Evolutionary conservation across 2,888 invertebrate genomes (phyloP).

Genomic region (Ariolimax columbianus): DNA sequence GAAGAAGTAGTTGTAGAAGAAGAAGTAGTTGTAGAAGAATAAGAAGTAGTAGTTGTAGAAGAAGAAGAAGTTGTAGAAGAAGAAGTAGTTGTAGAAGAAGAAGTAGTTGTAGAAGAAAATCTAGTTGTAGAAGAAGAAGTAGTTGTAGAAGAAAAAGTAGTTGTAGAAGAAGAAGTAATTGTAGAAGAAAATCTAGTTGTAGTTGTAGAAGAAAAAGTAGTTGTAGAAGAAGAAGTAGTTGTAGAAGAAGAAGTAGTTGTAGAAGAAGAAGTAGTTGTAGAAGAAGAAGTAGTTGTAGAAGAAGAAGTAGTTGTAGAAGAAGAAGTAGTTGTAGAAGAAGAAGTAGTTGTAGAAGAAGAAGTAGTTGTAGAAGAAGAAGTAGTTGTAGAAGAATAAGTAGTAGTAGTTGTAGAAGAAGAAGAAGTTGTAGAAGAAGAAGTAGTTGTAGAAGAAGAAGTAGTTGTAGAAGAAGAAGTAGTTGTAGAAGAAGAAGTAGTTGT

Average conservation of each 20-base stretch:
- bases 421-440: background rate
- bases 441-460: background rate
- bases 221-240: background rate
- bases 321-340: conserved; percentile 9
- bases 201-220: background rate
- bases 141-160: background rate
- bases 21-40: background rate
- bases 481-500: background rate
- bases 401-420: background rate
- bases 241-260: conserved; percentile 1
- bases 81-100: background rate
- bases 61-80: background rate
- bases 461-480: background rate
- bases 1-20: background rate
- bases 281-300: conserved; percentile 6
- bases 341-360: background rate
- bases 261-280: conserved; percentile 9
- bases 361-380: background rate
- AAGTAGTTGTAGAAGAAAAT: background rate
- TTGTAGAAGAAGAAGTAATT: background rate
- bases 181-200: background rate
- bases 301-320: conserved; percentile 9
- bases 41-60: background rate
- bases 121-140: background rate
- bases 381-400: background rate